These are phyloP conservation scores for Bos indicus DNA, from an alignment of 2,113 vertebrate species.

Conservation along the genomic window DNA sequence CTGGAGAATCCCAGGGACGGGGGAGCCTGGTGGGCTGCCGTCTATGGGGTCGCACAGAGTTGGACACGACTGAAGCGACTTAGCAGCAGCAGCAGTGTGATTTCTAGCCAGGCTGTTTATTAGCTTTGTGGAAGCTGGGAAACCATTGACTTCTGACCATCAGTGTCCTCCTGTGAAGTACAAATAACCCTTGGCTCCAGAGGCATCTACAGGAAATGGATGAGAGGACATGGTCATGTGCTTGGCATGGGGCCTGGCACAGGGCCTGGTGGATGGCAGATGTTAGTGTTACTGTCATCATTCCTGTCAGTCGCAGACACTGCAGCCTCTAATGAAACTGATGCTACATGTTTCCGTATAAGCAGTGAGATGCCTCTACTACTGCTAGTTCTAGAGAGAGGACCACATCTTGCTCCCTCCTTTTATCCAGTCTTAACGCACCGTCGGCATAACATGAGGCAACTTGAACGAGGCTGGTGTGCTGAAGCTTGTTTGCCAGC, in stretches of 20 bases:
- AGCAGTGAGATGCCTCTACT: background rate
- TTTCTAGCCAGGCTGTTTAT: background rate
- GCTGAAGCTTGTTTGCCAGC: background rate
- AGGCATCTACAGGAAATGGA: rapidly evolving
- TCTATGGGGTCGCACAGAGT: no score
- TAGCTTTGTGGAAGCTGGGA: background rate
- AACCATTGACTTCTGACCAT: background rate
- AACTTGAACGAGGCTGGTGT: background rate
- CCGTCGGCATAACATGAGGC: no score
- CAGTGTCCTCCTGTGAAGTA: background rate
- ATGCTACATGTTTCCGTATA: no score
- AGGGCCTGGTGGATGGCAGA: background rate
- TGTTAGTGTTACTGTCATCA: rapidly evolving
- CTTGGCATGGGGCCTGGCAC: background rate
- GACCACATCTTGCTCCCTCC: background rate
- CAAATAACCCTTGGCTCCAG: background rate
- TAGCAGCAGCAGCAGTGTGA: no score
- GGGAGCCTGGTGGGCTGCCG: no score
- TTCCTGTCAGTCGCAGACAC: no score
- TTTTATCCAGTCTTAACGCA: rapidly evolving
- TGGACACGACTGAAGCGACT: no score
- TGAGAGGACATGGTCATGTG: no score
- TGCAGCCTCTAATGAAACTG: no score
- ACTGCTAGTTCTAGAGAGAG: background rate
- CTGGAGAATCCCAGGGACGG: no score